Base-by-base conservation (phyloP, 2,888 invertebrate species). In the Drosophila gaucha region DNA sequence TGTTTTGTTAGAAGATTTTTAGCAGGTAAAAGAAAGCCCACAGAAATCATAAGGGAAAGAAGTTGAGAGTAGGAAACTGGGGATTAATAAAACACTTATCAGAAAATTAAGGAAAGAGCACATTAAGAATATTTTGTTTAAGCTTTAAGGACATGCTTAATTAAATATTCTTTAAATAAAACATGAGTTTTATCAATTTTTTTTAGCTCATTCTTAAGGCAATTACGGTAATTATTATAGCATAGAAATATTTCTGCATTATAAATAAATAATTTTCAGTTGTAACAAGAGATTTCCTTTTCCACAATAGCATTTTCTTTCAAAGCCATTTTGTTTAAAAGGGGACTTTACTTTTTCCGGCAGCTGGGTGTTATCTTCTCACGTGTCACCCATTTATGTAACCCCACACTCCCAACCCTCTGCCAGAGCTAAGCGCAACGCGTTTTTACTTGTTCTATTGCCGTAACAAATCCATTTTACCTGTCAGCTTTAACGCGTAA, bases 401-500 rank as follows among this genome's bases (percentile, higher is more conserved):
- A n/a, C 14, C 14, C 30, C 6, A n/a, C 24, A 8, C 26, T 9
- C 4, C 1, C 16, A 6, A 0, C 39, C 3, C 12, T 3, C 16
- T 46, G 44, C 49, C 36, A 12, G 18, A 16, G 30, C n/a, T 44
- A 35, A 39, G 16, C 47, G 36, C 20, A 44, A 28, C 35, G 59
- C 43, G 36, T 38, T 50, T 58, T 60, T 56, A 41, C 66, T 63
- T 72, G 67, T 78, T 78, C 79, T 74, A 71, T 76, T 71, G 82
- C 84, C 74, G 78, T 72, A 84, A 77, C 80, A 84, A 84, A 84
- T 84, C 80, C 83, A 84, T 86, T 84, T 84, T 75, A 80, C 66
- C 74, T 84, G 80, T 80, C 83, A 79, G 86, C 85, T 84, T 84
- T 73, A 88, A 86, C 80, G 72, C 86, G 80, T 78, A 87, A 79